Evolutionary conservation across 1,140 invertebrate species (phyloP).

Genomic region (Nebria ingens): DNA sequence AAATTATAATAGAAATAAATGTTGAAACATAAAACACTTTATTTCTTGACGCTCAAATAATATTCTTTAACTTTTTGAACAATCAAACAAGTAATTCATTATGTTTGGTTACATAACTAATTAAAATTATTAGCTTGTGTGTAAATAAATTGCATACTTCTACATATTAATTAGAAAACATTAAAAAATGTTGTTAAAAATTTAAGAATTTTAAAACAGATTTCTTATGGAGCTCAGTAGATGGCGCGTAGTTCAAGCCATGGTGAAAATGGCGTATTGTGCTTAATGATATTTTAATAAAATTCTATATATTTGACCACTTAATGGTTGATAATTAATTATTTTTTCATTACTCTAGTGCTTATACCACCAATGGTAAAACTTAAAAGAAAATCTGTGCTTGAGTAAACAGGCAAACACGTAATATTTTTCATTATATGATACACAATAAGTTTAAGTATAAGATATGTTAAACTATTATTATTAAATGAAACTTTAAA

Average conservation of each 20-base stretch:
- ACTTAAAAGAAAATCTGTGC: background rate
- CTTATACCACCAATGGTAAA: background rate
- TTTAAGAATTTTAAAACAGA: conserved; percentile 10
- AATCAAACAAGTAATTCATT: too few relatives aligned
- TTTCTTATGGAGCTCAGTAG: conserved; percentile 17
- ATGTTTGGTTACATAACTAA: too few relatives aligned
- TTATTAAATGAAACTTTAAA: too few relatives aligned
- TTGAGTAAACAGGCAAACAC: background rate
- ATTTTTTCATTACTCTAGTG: background rate
- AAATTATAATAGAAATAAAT: too few relatives aligned
- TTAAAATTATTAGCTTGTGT: background rate
- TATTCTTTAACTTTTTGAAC: too few relatives aligned
- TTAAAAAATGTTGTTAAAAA: too few relatives aligned
- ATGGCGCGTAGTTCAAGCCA: conserved; percentile 26
- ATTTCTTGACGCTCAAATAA: too few relatives aligned
- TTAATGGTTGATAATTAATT: background rate
- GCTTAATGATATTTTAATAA: conserved; percentile 14
- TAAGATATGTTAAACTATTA: too few relatives aligned
- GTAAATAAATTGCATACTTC: background rate
- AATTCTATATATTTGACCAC: background rate
- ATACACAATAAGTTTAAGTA: background rate
- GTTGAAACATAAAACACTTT: too few relatives aligned
- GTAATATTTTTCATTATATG: background rate
- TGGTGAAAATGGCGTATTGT: conserved; percentile 27
- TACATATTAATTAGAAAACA: too few relatives aligned